Evolutionary conservation across 2,113 vertebrate genomes (phyloP), one percentile per base, ranked within the genome.

Genomic region (Scartelaos histophorus): DNA sequence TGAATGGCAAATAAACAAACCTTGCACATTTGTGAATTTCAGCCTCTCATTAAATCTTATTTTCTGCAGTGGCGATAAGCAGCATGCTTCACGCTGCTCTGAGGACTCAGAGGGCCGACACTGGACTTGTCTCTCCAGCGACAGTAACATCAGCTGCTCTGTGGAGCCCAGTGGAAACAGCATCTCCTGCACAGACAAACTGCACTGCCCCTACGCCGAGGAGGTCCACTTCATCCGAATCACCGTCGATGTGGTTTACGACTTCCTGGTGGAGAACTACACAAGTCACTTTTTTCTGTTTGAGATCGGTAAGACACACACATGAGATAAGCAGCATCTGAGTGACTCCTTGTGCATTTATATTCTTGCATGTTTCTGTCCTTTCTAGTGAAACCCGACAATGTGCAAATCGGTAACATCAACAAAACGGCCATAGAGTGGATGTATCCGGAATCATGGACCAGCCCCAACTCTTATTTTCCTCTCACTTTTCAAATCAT

Each of bases 381-480:
- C 25, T 69, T 43, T 68, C 45, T 35, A 93, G 93, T 93, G 80
- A 93, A 87, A 78, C 93, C 93, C 7, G 93, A 86, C 70, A 83
- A 57, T 58, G 90, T 93, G 77, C 65, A 0, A 1, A 85, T 93
- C 19, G 70, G 19, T 6, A 78, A 65, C 70, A 70, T 87, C 77
- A 92, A 89, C 72, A 45, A 11, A 0, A 82, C 87, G 0, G 62
- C 74, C 43, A 73, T 93, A 16, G 67, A 90, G 83, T 87, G 90
- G 87, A 81, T 65, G 70, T 92, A 93, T 73, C 93, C 93, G 0
- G 77, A 78, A 35, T 90, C 91, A 21, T 93, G 93, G 93, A 92
- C 57, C 88, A 87, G 66, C 3, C 93, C 93, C 25, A 73, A 75
- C 70, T 91, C 92, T 35, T 93, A 87, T 81, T 93, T 93, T 73